phyloP scores from a whole-genome alignment of 2,113 vertebrate species.

The Noturus placidus region DNA sequence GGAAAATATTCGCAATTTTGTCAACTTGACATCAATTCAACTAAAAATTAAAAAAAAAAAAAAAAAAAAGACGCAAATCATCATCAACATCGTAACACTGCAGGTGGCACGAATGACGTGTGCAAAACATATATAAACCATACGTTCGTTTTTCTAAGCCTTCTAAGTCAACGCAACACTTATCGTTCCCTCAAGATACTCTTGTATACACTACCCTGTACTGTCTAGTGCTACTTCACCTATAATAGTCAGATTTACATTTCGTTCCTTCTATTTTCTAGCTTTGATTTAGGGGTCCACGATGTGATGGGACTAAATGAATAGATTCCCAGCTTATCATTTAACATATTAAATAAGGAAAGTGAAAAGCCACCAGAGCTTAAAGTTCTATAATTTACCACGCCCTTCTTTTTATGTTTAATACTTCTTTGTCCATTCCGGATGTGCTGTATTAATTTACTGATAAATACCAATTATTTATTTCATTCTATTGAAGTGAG shows the following conservation, averaged over 20 bases:
- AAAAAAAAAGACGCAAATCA: not conserved
- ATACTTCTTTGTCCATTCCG: not conserved
- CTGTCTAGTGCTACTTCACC: no score
- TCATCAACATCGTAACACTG: conserved; percentile 38
- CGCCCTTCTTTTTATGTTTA: not conserved
- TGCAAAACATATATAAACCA: conserved; percentile 20
- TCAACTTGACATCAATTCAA: not conserved
- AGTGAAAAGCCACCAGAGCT: not conserved
- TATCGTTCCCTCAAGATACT: not conserved
- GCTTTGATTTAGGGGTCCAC: not conserved
- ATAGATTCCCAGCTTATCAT: not conserved
- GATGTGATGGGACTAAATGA: not conserved
- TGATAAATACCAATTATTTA: not conserved
- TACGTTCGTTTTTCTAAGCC: not conserved
- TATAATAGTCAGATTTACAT: no score
- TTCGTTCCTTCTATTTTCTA: not conserved
- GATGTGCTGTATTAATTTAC: not conserved
- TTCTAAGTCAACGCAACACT: no score
- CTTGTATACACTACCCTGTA: not conserved
- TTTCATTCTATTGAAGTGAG: not conserved
- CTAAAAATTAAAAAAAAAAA: not conserved
- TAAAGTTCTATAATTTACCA: not conserved
- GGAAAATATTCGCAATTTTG: not conserved
- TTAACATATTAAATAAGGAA: not conserved
- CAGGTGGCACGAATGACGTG: conserved; percentile 21